Evolutionary conservation across 2,113 vertebrate genomes (phyloP).

Genomic region (Lagopus muta): DNA sequence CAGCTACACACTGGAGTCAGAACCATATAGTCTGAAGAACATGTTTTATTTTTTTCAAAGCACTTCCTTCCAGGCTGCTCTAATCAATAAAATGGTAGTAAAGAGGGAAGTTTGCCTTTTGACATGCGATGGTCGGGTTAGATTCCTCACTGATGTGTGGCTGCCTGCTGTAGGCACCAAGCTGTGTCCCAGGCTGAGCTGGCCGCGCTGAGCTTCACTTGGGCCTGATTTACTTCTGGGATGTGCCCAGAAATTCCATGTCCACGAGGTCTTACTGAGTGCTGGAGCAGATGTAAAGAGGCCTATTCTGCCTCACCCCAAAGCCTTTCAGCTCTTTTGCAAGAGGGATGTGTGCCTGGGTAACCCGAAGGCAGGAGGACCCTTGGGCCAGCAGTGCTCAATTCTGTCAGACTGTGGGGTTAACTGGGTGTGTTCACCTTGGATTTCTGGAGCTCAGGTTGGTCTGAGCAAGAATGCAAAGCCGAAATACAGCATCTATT

Average conservation of each 20-base stretch:
- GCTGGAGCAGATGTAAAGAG: not conserved
- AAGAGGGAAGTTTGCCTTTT: not conserved
- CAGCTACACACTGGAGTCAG: not conserved
- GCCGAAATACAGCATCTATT: not conserved
- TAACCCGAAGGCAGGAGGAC: not conserved
- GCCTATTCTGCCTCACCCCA: not conserved
- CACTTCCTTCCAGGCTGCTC: not conserved
- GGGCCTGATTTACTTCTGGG: conserved; percentile 8
- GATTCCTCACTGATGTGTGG: not conserved
- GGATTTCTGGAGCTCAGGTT: not conserved
- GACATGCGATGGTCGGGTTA: not conserved
- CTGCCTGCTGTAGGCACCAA: not conserved
- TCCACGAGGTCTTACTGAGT: not conserved
- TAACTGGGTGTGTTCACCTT: not conserved
- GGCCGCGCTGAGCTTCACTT: not conserved
- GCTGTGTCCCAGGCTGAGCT: not conserved
- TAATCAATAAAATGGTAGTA: not conserved
- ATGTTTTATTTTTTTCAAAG: not conserved
- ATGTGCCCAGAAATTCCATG: not conserved
- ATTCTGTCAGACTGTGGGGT: not conserved
- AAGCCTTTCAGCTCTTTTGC: not conserved
- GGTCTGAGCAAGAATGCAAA: not conserved
- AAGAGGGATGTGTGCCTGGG: rapidly evolving
- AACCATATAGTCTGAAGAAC: not conserved
- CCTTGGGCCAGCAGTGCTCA: not conserved